phyloP scores from a whole-genome alignment of 2,113 vertebrate genomes.

The Piprites chloris region DNA sequence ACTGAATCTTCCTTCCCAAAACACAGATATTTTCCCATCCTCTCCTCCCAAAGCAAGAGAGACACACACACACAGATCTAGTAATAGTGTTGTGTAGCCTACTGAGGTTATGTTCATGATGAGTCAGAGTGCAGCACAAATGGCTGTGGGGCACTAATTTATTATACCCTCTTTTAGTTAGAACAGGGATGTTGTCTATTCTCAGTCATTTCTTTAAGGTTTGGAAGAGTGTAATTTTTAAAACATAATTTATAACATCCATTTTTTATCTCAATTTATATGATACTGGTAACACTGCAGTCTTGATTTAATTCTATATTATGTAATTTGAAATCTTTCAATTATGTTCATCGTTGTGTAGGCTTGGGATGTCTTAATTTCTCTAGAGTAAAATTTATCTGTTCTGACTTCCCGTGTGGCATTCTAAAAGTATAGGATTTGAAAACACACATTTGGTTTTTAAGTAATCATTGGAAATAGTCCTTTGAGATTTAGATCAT shows the following conservation, averaged over 20 bases:
- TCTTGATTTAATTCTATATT: background rate
- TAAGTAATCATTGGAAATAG: background rate
- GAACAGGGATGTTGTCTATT: background rate
- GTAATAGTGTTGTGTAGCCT: rapidly evolving
- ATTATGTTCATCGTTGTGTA: background rate
- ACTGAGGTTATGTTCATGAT: background rate
- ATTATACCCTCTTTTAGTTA: background rate
- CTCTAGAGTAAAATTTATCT: background rate
- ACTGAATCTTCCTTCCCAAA: background rate
- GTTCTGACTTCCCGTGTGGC: background rate
- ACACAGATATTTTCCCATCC: background rate
- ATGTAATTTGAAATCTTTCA: background rate
- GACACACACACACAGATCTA: background rate
- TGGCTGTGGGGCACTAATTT: background rate
- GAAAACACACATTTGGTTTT: background rate
- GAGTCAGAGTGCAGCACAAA: background rate
- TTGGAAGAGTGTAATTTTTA: background rate
- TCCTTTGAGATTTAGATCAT: background rate
- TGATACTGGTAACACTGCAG: background rate
- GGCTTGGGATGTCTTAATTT: background rate
- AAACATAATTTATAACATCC: background rate
- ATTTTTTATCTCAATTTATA: background rate
- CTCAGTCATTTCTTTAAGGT: background rate
- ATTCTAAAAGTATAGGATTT: background rate
- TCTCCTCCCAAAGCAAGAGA: background rate